These are phyloP conservation scores for Oxytorus armatus DNA, from an alignment of 2,888 invertebrate species.

Conservation along the genomic window DNA sequence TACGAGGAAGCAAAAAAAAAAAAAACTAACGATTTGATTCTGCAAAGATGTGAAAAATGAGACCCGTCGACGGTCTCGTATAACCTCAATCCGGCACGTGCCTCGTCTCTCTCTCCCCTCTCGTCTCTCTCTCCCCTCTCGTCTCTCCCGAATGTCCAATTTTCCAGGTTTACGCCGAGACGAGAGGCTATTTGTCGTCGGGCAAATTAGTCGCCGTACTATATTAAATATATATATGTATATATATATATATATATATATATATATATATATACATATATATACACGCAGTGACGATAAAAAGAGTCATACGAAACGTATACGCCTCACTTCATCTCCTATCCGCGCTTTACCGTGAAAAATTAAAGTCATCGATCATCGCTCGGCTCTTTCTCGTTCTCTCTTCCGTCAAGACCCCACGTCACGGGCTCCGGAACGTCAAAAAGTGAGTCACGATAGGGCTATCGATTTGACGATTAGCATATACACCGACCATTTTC, in stretches of 20 bases:
- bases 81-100: conserved; percentile 48
- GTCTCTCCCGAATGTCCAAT: conserved; percentile 57
- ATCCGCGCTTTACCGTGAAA: conserved; percentile 64
- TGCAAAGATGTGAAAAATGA: conserved; percentile 59
- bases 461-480: conserved; percentile 60
- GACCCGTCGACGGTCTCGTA: conserved; percentile 42
- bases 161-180: conserved; percentile 64
- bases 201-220: conserved; percentile 56
- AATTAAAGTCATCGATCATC: conserved; percentile 70
- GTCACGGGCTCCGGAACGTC: conserved; percentile 25
- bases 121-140: conserved; percentile 23
- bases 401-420: conserved; percentile 30
- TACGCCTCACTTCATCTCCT: conserved; percentile 46
- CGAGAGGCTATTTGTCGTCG: conserved; percentile 64
- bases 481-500: conserved; percentile 19
- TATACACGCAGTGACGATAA: conserved; percentile 30
- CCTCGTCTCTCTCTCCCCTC: conserved; percentile 14
- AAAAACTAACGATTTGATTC: conserved; percentile 34
- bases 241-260: conserved; percentile 23
- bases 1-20: conserved; percentile 1
- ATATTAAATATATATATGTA: conserved; percentile 1
- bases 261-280: conserved; percentile 11
- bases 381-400: conserved; percentile 37
- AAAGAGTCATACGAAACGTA: conserved; percentile 58
- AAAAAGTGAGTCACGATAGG: conserved; percentile 44